Conservation (phyloP, 2,797 vertebrate genomes). For the Danio choprae region DNA sequence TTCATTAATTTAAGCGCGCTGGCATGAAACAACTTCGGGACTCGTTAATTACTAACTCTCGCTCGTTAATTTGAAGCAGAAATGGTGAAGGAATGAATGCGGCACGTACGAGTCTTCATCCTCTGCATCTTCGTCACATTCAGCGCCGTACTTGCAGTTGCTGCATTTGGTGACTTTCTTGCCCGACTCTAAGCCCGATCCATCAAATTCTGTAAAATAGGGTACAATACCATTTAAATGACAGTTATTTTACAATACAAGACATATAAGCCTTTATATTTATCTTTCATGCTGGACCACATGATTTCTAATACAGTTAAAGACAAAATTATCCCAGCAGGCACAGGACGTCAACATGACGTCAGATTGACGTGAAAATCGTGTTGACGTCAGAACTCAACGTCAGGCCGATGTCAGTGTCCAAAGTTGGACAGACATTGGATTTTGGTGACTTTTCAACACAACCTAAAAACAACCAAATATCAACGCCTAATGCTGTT, state of each 20-base stretch:
- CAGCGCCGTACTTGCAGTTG: constrained; percentile 97
- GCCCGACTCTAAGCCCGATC: constrained; percentile 87
- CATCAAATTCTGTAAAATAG: constrained; percentile 86
- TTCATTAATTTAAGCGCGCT: constrained; percentile 17
- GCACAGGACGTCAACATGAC: too few species aligned
- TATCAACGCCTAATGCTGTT: too few species aligned
- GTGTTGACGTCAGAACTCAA: too few species aligned
- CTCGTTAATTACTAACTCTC: constrained; percentile 7
- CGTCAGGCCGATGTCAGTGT: too few species aligned
- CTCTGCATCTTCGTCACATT: constrained; percentile 97
- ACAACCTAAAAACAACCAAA: too few species aligned
- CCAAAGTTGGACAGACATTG: too few species aligned
- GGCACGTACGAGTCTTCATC: constrained; percentile 87
- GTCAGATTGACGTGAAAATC: too few species aligned
- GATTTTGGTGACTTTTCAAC: too few species aligned
- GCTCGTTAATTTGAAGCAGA: background rate
- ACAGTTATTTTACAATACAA: background rate
- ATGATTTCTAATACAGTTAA: too few species aligned
- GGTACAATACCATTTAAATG: background rate
- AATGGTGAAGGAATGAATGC: background rate
- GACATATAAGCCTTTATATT: too few species aligned
- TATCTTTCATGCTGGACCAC: too few species aligned
- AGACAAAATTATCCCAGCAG: too few species aligned
- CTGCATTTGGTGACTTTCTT: constrained; percentile 94
- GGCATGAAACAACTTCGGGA: background rate